Percentiles rank a stretch among this genome's conserved stretches.
phyloP scores from a whole-genome alignment of 2,888 invertebrate species.

The Cheilosia scutellata region DNA sequence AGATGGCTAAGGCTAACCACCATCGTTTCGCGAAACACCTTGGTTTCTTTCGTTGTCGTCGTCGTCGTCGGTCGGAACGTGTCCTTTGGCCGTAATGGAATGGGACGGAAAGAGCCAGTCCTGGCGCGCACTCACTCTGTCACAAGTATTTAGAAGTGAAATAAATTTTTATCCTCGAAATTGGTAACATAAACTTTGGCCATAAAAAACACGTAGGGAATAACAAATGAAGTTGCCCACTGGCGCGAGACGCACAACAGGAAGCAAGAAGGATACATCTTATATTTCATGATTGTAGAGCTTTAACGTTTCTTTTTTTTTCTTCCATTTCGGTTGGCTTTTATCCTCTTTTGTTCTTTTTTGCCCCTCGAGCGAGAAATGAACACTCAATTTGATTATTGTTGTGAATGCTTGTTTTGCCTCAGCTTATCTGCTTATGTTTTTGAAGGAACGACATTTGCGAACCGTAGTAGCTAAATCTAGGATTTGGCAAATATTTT shows the following conservation, averaged over 20 bases:
- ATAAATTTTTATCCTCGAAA: slow-evolving; percentile 74
- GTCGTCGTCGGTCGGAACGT: neutral
- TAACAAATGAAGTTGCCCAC: slow-evolving; percentile 70
- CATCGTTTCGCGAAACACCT: slow-evolving; percentile 42
- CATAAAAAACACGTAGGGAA: slow-evolving; percentile 73
- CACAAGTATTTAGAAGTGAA: slow-evolving; percentile 74
- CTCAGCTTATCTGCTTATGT: slow-evolving; percentile 40
- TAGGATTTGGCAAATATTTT: slow-evolving; percentile 42
- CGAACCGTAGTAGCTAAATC: slow-evolving; percentile 24
- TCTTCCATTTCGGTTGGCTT: neutral
- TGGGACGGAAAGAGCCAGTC: neutral
- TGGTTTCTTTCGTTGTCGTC: neutral
- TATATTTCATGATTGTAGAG: slow-evolving; percentile 51
- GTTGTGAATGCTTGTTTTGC: slow-evolving; percentile 62
- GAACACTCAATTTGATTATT: slow-evolving; percentile 75
- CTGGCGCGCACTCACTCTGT: slow-evolving; percentile 41
- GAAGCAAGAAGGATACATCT: slow-evolving; percentile 37
- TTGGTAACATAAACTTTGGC: slow-evolving; percentile 74
- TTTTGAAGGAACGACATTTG: slow-evolving; percentile 31
- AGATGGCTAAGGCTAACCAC: slow-evolving; percentile 45
- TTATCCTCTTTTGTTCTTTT: neutral
- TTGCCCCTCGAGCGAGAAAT: slow-evolving; percentile 50
- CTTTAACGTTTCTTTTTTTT: slow-evolving; percentile 8
- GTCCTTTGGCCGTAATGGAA: neutral
- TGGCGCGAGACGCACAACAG: slow-evolving; percentile 12